Base-by-base conservation (phyloP, 2,888 invertebrate species). In the Drosophila incognita region DNA sequence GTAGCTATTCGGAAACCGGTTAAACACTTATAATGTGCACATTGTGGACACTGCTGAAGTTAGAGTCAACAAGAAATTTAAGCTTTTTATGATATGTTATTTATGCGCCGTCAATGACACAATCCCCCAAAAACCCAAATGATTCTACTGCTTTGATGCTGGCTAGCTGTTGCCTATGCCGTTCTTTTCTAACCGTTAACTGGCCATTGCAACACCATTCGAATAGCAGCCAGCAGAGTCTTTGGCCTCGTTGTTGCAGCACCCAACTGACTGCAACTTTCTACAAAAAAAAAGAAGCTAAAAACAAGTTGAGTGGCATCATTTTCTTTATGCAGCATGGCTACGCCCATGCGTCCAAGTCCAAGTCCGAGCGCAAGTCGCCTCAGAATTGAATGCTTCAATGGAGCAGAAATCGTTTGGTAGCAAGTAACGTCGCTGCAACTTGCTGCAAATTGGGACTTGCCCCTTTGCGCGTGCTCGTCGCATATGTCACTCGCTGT, bases 321-420 rank as follows among this genome's bases (percentile, higher is more conserved):
- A 72, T 69, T 77, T 71, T 61, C 38, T 82, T 82, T 73, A 74
- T 67, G 82, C 64, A 74, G 66, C 70, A 66, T 71, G 70, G 51
- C 79, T 66, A 75, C 81, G 82, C 79, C 75, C 79, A 74, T 51
- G 52, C 40, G 8, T 29, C 51, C 24, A 46, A 68, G 61, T 63
- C 31, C 29, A 21, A 65, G 63, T 61, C 40, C 51, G 21, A 53
- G 67, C 63, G 31, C 24, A 21, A 53, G 67, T 69, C 63, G 69
- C 69, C 67, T 58, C 74, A 69, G 84, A 91, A 92, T 91, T 83
- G 91, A 91, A 90, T 89, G 92, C 91, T 92, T 91, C 91, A 91
- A 83, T 90, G 90, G 90, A 92, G 91, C 91, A 89, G 82, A 90
- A 89, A 91, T 85, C 69, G 81, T 70, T 76, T 77, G 79, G 83